Conservation (phyloP, 2,888 invertebrate species). For the Xanthostigma xanthostigma region DNA sequence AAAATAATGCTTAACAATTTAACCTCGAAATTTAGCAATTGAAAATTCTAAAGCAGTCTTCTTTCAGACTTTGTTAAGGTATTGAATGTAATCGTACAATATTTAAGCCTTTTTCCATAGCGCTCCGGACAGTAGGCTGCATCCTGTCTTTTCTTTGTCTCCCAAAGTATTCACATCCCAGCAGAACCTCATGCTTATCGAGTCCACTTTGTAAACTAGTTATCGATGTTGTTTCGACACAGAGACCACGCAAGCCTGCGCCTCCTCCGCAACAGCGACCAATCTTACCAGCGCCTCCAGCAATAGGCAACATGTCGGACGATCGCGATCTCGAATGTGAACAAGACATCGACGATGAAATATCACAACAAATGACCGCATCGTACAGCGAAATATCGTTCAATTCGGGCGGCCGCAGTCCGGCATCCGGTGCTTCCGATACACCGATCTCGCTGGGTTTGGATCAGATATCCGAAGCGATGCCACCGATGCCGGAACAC, state of each 20-base stretch:
- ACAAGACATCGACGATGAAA: constrained; percentile 34
- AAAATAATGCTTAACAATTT: too few species aligned
- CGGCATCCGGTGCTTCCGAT: constrained; percentile 25
- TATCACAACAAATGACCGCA: constrained; percentile 55
- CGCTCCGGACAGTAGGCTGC: too few species aligned
- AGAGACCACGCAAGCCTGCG: constrained; percentile 16
- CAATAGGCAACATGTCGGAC: constrained; percentile 9
- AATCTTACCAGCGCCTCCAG: constrained; percentile 9
- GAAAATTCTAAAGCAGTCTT: too few species aligned
- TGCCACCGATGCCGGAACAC: constrained; percentile 20
- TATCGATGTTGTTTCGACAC: not conserved
- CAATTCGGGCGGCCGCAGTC: constrained; percentile 46
- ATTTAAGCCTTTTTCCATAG: too few species aligned
- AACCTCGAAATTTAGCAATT: too few species aligned
- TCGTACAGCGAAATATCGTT: constrained; percentile 68
- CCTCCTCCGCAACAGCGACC: constrained; percentile 10
- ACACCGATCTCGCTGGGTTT: constrained; percentile 22
- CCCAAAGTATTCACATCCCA: not conserved
- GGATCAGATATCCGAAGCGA: constrained; percentile 19
- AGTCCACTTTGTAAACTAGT: not conserved
- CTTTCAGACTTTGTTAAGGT: too few species aligned
- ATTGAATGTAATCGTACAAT: too few species aligned
- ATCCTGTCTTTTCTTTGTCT: too few species aligned
- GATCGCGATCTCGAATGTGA: constrained; percentile 11
- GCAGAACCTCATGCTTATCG: not conserved